phyloP scores from a whole-genome alignment of 1,140 invertebrate species.

The Achatina immaculata region DNA sequence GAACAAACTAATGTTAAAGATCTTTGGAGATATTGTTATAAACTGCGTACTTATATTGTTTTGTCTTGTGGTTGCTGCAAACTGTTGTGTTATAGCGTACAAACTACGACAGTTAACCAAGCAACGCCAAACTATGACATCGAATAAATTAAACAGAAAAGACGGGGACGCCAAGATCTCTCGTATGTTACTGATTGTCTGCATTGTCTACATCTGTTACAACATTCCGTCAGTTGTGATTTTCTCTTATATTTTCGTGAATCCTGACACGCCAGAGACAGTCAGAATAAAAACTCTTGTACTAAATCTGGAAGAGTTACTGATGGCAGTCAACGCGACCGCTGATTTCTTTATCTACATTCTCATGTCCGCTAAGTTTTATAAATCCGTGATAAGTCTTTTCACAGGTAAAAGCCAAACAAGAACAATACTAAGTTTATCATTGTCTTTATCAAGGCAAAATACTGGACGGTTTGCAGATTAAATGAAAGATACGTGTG shows the following conservation, averaged over 20 bases:
- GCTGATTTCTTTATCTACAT: background rate
- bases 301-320: background rate
- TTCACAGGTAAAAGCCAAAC: too few species aligned
- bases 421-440: too few species aligned
- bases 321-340: background rate
- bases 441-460: too few species aligned
- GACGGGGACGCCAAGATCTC: background rate
- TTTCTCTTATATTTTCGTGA: background rate
- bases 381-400: background rate
- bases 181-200: background rate
- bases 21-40: background rate
- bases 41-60: background rate
- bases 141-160: background rate
- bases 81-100: background rate
- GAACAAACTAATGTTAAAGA: background rate
- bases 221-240: background rate
- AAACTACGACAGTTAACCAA: background rate
- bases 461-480: too few species aligned
- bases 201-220: background rate
- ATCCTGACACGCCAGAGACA: background rate
- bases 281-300: background rate
- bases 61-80: background rate
- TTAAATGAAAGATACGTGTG: too few species aligned
- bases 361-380: slow-evolving; percentile 4
- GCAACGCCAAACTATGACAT: background rate